phyloP scores from a whole-genome alignment of 1,140 invertebrate species.

The Octopus bimaculoides region DNA sequence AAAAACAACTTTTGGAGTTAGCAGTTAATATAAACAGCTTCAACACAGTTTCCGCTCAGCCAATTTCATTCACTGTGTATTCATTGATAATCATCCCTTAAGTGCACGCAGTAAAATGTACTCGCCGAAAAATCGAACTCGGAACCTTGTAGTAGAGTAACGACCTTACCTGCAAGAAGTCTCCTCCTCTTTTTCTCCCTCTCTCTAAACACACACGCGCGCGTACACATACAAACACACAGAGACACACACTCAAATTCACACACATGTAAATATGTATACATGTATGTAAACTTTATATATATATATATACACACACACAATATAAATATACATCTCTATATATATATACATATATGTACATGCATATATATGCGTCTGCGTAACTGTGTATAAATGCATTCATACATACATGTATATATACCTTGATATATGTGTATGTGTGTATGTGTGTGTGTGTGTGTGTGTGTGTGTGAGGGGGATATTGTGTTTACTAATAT shows the following conservation, averaged over 20 bases:
- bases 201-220: too few species aligned
- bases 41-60: too few species aligned
- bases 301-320: not conserved
- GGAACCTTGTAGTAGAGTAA: too few species aligned
- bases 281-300: not conserved
- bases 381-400: slow-evolving; percentile 22
- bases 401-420: slow-evolving; percentile 19
- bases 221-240: too few species aligned
- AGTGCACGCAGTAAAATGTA: too few species aligned
- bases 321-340: not conserved
- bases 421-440: slow-evolving; percentile 23
- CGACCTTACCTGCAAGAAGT: too few species aligned
- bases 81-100: too few species aligned
- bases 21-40: too few species aligned
- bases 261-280: not conserved
- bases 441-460: slow-evolving; percentile 27
- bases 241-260: not conserved
- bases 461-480: slow-evolving; percentile 27
- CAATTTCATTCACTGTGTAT: too few species aligned
- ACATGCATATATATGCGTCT: slow-evolving; percentile 14
- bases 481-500: slow-evolving; percentile 22
- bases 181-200: too few species aligned
- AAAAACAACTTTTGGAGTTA: too few species aligned
- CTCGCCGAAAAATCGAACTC: too few species aligned
- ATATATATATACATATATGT: not conserved